Conservation (phyloP, 1,140 invertebrate genomes). For the Mylabris phalerata region DNA sequence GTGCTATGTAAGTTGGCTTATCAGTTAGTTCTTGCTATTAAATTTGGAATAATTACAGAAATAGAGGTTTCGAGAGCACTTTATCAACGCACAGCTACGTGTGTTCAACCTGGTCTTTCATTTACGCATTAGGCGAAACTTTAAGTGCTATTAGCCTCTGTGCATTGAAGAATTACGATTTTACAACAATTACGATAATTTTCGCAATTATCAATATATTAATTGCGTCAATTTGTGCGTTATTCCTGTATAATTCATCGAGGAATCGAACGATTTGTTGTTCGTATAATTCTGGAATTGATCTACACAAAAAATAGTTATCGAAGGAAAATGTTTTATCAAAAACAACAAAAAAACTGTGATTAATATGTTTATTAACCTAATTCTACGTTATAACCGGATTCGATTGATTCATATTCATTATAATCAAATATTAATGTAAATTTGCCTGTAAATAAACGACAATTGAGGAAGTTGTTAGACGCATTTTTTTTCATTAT, state of each 20-base stretch:
- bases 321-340: no score
- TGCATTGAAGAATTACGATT: neutral
- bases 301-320: conserved; percentile 1
- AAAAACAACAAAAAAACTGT: no score
- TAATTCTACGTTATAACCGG: no score
- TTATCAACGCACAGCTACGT: conserved; percentile 6
- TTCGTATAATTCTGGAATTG: neutral
- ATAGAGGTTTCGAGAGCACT: neutral
- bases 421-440: no score
- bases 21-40: neutral
- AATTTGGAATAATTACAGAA: neutral
- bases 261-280: conserved; percentile 3
- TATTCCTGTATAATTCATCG: conserved; percentile 1
- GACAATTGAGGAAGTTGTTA: no score
- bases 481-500: no score
- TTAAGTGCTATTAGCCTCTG: neutral
- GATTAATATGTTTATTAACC: no score
- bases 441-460: no score
- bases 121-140: conserved; percentile 5
- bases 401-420: no score
- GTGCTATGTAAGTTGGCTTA: conserved; percentile 3
- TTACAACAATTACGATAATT: neutral
- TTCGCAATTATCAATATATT: conserved; percentile 1
- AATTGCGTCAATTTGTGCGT: neutral
- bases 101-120: conserved; percentile 3